Conservation (phyloP, 2,888 invertebrate genomes). For the Napeogenes inachia region DNA sequence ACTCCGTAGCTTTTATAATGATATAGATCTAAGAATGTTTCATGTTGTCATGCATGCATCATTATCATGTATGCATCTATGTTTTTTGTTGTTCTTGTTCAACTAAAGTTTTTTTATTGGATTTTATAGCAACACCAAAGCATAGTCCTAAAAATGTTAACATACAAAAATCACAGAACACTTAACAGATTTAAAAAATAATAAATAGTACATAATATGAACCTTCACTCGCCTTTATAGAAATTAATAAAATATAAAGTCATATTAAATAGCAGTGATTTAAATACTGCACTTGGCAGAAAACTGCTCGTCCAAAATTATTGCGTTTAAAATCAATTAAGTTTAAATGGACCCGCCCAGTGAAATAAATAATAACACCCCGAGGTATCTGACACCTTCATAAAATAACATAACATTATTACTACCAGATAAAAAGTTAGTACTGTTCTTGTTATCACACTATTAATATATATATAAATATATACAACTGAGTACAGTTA, state of each 20-base stretch:
- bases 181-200: too few species aligned
- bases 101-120: too few species aligned
- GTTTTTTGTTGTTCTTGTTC: too few species aligned
- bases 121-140: too few species aligned
- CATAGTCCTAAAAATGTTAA: too few species aligned
- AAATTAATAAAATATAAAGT: constrained; percentile 6
- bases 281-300: constrained; percentile 31
- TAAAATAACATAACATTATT: constrained; percentile 23
- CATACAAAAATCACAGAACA: too few species aligned
- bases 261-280: constrained; percentile 17
- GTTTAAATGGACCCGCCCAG: constrained; percentile 45
- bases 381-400: constrained; percentile 27
- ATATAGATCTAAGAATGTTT: too few species aligned
- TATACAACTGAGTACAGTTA: too few species aligned
- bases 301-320: constrained; percentile 42
- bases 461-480: too few species aligned
- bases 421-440: constrained; percentile 20
- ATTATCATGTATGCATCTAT: too few species aligned
- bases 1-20: too few species aligned
- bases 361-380: constrained; percentile 48
- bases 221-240: not conserved
- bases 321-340: constrained; percentile 60
- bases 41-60: too few species aligned
- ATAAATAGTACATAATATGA: not conserved
- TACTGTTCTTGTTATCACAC: not conserved